These are phyloP conservation scores for Gadopsis bispinosus DNA, from an alignment of 2,797 vertebrate species.

Conservation along the genomic window DNA sequence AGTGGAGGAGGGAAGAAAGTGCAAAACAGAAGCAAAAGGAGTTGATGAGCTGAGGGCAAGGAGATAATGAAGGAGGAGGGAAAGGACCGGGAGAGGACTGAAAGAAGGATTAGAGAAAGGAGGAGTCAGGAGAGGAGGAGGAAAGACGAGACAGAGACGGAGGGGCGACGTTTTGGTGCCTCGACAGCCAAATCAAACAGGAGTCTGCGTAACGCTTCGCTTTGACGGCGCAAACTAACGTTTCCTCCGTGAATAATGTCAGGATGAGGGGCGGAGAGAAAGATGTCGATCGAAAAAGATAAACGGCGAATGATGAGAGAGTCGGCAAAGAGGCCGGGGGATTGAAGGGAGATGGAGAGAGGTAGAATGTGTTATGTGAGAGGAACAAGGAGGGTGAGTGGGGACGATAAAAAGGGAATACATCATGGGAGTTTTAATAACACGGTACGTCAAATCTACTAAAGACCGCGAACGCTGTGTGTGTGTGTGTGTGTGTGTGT, in stretches of 20 bases:
- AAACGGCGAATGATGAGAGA: slow-evolving; percentile 26
- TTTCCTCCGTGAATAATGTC: slow-evolving; percentile 24
- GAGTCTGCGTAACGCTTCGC: background rate
- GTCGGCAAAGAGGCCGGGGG: background rate
- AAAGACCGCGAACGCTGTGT: slow-evolving; percentile 13
- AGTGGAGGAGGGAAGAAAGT: background rate
- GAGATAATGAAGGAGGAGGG: slow-evolving; percentile 40
- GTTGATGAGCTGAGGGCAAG: slow-evolving; percentile 32
- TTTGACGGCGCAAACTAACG: slow-evolving; percentile 9
- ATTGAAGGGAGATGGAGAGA: background rate
- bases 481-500: background rate
- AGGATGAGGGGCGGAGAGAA: background rate
- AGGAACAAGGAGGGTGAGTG: slow-evolving; percentile 1
- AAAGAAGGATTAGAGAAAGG: background rate
- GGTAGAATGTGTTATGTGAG: slow-evolving; percentile 10
- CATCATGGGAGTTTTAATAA: slow-evolving; percentile 64
- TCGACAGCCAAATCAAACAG: slow-evolving; percentile 26
- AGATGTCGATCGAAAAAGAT: slow-evolving; percentile 15
- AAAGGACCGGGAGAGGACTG: background rate
- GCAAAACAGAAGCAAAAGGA: slow-evolving; percentile 12
- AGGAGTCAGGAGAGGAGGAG: background rate
- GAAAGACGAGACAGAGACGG: slow-evolving; percentile 8
- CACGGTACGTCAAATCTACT: slow-evolving; percentile 44
- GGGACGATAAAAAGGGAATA: slow-evolving; percentile 32
- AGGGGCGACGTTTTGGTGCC: slow-evolving; percentile 10